Evolutionary conservation across 2,113 vertebrate genomes (phyloP), one percentile per base, ranked within the genome.

Genomic region (Leptodactylus fuscus): DNA sequence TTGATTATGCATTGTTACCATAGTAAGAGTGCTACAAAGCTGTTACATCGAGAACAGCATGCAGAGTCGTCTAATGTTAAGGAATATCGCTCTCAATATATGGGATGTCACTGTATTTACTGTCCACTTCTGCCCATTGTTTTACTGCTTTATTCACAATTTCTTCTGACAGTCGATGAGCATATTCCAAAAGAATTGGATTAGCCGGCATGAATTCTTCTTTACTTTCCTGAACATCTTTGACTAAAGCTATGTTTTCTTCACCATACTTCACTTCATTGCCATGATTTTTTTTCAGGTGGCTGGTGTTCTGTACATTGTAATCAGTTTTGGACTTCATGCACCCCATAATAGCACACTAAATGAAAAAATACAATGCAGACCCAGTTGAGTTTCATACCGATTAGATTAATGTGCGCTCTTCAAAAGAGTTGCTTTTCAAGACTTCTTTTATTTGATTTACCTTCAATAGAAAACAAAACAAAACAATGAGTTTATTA

Each of bases 1-100:
- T 15, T 62, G 12, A 15, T 65, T 65, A 27, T 62, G 15, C 1
- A 18, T 65, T 62, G 27, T 32, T 32, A 18, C 58, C 27, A 27
- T 5, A n/a, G 22, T 29, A 4, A 62, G 58, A 4, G 27, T 29
- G 55, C 9, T 24, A 24, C 1, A 60, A 0, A 24, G 13, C 24
- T n/a, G n/a, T n/a, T n/a, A n/a, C n/a, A n/a, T n/a, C n/a, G n/a
- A n/a, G n/a, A n/a, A n/a, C n/a, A n/a, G n/a, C n/a, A n/a, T n/a
- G n/a, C n/a, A n/a, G n/a, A n/a, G n/a, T n/a, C n/a, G n/a, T 0
- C 3, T 6, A 24, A 20, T 0, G 1, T 95, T 93, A 96, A 20
- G 95, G 95, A 88, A 94, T 90, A 1, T 99, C 97, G 1, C 95
- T 97, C 83, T 99, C 98, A 0, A 99, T 99, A 88, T 95, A 99